These are phyloP conservation scores for Hymenopus coronatus DNA, from an alignment of 2,888 invertebrate genomes.

Conservation along the genomic window DNA sequence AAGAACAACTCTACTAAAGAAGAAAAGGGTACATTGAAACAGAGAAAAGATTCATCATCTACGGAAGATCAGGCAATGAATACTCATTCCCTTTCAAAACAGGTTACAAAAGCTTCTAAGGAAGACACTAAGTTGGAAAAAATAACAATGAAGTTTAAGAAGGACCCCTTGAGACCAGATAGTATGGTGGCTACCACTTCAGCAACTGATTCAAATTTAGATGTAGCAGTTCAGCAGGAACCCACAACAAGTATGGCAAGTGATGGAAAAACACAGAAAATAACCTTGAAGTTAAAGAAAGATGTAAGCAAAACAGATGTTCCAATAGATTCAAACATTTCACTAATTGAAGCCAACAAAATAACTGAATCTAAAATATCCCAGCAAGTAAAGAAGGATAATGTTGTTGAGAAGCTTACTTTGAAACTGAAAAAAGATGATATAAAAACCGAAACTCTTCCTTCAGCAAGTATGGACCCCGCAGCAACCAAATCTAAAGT, in stretches of 20 bases:
- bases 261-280: slow-evolving; percentile 14
- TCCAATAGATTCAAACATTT: background rate
- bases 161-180: slow-evolving; percentile 15
- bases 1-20: background rate
- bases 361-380: background rate
- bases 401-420: background rate
- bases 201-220: background rate
- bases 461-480: background rate
- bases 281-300: slow-evolving; percentile 27
- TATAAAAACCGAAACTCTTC: background rate
- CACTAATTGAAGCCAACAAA: background rate
- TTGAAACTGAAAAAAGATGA: slow-evolving; percentile 15
- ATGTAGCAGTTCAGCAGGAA: background rate
- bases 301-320: slow-evolving; percentile 18
- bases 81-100: background rate
- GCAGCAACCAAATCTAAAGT: background rate
- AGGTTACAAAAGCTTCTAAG: background rate
- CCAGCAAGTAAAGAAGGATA: background rate
- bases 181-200: slow-evolving; percentile 12
- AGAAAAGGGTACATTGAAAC: background rate
- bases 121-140: slow-evolving; percentile 26
- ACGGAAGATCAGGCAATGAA: background rate
- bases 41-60: background rate
- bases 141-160: slow-evolving; percentile 30
- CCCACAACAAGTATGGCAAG: background rate